Evolutionary conservation across 2,888 invertebrate species (phyloP).

Genomic region (Ephialtes manifestator): DNA sequence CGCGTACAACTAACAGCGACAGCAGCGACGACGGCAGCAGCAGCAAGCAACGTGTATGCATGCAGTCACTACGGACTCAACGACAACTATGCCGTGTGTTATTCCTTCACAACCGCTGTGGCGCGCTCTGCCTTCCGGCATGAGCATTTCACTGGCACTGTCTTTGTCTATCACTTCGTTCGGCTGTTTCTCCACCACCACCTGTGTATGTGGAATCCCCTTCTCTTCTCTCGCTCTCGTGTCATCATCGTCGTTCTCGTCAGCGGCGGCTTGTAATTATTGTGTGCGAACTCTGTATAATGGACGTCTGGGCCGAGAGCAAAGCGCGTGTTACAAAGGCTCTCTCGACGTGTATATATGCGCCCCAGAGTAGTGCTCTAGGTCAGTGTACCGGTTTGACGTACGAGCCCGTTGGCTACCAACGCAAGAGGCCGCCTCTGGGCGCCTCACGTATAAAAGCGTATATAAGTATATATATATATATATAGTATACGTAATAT

Average conservation of each 20-base stretch:
- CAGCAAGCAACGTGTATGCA: slow-evolving; percentile 40
- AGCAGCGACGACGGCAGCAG: background rate
- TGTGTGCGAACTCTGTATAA: slow-evolving; percentile 77
- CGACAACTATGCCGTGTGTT: slow-evolving; percentile 44
- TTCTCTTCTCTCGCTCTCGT: background rate
- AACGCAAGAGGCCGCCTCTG: slow-evolving; percentile 63
- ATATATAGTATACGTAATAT: too few species aligned
- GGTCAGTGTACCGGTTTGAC: slow-evolving; percentile 80
- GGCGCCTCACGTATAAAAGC: slow-evolving; percentile 40
- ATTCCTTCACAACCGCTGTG: slow-evolving; percentile 27
- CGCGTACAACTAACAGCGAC: too few species aligned
- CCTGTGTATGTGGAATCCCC: background rate
- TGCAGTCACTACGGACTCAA: slow-evolving; percentile 30
- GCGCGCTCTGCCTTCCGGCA: slow-evolving; percentile 46
- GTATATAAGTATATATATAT: background rate
- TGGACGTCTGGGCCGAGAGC: slow-evolving; percentile 74
- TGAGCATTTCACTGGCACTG: slow-evolving; percentile 42
- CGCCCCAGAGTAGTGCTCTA: slow-evolving; percentile 69
- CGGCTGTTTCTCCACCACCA: slow-evolving; percentile 10
- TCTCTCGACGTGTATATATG: slow-evolving; percentile 60
- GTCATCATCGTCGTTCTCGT: slow-evolving; percentile 48
- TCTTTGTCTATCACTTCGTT: slow-evolving; percentile 59
- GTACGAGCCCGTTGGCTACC: slow-evolving; percentile 70
- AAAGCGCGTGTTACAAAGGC: slow-evolving; percentile 73
- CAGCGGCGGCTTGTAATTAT: slow-evolving; percentile 75